These are phyloP conservation scores for Peromyscus nudipes DNA, from an alignment of 2,797 vertebrate species.

Conservation along the genomic window DNA sequence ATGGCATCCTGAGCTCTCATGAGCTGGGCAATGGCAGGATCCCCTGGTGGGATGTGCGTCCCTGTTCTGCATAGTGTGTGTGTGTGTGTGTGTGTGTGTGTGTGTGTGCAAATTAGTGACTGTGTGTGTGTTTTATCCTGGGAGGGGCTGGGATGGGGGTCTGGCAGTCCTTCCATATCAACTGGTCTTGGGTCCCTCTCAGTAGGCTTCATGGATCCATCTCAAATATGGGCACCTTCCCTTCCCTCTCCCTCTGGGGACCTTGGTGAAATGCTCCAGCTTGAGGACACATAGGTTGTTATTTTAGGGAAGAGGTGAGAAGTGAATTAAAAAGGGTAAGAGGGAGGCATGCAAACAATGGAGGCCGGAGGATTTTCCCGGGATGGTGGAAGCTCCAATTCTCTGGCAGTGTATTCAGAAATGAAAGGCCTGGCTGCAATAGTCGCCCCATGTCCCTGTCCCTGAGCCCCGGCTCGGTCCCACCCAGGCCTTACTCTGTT, in stretches of 20 bases:
- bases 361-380: neutral
- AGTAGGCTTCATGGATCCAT: neutral
- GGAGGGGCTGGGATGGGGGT: neutral
- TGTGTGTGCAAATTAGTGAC: neutral
- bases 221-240: neutral
- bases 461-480: neutral
- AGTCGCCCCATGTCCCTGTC: neutral
- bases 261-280: neutral
- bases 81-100: neutral
- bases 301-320: neutral
- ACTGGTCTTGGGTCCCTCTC: fast-evolving
- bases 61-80: neutral
- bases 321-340: neutral
- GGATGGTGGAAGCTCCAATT: neutral
- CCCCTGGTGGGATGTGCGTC: neutral
- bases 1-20: fast-evolving
- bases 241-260: too few species aligned
- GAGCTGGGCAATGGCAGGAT: neutral
- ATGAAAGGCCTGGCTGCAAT: too few species aligned
- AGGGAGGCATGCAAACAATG: neutral
- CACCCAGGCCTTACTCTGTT: fast-evolving
- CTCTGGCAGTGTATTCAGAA: too few species aligned
- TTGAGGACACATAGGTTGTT: neutral
- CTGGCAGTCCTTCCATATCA: neutral
- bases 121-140: neutral